Base-by-base conservation (phyloP, 2,797 vertebrate genomes). In the Huso huso region DNA sequence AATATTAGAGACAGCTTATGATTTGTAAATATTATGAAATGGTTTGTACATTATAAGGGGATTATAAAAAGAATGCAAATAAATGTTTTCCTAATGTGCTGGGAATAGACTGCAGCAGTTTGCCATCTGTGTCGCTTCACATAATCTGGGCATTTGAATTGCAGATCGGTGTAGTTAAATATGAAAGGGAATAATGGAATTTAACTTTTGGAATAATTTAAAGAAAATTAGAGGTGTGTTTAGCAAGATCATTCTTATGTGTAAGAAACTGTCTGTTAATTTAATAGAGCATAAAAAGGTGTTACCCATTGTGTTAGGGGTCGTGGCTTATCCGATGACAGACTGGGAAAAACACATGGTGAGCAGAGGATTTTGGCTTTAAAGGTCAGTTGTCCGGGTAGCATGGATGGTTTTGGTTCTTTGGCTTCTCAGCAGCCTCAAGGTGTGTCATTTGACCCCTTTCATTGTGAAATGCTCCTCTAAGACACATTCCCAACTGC, bases 121-220 rank as follows among this genome's bases (percentile, higher is more conserved):
- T 75, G 72, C 84, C 87, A 88, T 87, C 85, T 88, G 86, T 79
- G 66, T 81, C 74, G 57, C 73, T 84, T 80, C 79, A 78, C 80
- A 79, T 81, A 77, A 79, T 72, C 72, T 75, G 70, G 62, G 69
- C 64, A 87, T 86, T 83, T 81, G 81, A 81, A 82, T 87, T 87
- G 79, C 82, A 85, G 83, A 85, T 84, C 62, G 73, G 66, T 74
- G 77, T 79, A 76, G 79, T 55, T 6, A 68, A 75, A 60, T 49
- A 52, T 10, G 55, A 48, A 52, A 62, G 52, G 11, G n/a, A 63
- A 37, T 70, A 70, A 71, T 70, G 69, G 76, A 77, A 73, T 73
- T 57, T 3, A 58, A 74, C 64, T 15, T 48, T 73, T 77, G 75
- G 73, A 75, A 81, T 74, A 79, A 77, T 78, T 82, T 71, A 77